These are phyloP conservation scores for Peromyscus polionotus DNA, from an alignment of 2,113 vertebrate species.

Conservation along the genomic window DNA sequence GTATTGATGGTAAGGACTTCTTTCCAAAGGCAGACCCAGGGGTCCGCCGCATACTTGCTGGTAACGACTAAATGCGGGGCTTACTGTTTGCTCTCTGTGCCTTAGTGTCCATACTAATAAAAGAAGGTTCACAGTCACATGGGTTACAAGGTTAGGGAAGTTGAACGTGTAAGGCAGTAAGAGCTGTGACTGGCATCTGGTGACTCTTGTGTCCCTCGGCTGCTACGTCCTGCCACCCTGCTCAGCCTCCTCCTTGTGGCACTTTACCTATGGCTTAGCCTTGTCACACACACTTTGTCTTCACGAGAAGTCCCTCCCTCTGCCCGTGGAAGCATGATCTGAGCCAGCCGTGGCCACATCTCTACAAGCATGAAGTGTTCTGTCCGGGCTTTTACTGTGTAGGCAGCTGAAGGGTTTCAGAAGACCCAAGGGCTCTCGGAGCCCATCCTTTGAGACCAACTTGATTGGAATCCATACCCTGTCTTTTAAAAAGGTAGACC, in stretches of 20 bases:
- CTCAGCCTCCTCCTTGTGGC: not conserved
- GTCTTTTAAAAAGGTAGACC: slow-evolving; percentile 40
- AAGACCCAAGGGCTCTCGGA: slow-evolving; percentile 44
- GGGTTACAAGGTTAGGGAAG: not conserved
- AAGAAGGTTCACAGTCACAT: not conserved
- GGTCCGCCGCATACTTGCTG: not conserved
- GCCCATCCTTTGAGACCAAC: slow-evolving; percentile 44
- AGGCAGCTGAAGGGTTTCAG: slow-evolving; percentile 14
- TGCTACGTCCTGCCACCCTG: not conserved
- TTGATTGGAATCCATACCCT: slow-evolving; percentile 57
- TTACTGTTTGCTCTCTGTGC: not conserved
- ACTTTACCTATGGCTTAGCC: not conserved
- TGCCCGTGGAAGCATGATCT: not conserved
- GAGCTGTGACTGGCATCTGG: not conserved
- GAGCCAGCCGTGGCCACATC: not conserved
- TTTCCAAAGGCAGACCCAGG: not conserved
- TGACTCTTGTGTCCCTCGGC: not conserved
- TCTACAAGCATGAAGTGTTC: not conserved
- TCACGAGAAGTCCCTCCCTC: not conserved
- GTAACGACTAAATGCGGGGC: not conserved
- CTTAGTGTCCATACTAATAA: not conserved
- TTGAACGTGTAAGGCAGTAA: not conserved
- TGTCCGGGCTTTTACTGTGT: not conserved
- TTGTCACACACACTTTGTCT: not conserved
- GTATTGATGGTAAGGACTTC: not conserved